These are phyloP conservation scores for Zygothrica quintamaculata DNA, from an alignment of 2,888 invertebrate genomes.

Conservation along the genomic window DNA sequence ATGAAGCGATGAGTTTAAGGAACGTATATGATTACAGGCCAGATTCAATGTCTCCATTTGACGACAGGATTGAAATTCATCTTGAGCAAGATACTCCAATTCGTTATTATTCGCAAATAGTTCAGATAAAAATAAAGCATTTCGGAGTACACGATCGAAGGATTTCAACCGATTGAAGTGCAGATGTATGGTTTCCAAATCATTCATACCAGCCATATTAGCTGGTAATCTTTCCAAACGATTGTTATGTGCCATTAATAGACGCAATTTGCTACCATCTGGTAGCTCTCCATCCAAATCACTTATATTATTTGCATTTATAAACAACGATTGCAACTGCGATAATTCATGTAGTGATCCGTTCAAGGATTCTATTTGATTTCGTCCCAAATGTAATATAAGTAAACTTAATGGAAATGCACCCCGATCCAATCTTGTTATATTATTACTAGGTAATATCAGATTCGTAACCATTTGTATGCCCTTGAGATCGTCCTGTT, in stretches of 20 bases:
- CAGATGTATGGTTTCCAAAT: slow-evolving; percentile 89
- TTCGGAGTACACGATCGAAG: slow-evolving; percentile 89
- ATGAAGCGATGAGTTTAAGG: slow-evolving; percentile 90
- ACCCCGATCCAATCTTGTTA: slow-evolving; percentile 89
- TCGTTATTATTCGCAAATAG: slow-evolving; percentile 90
- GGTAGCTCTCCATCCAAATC: slow-evolving; percentile 91
- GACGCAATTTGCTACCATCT: slow-evolving; percentile 87
- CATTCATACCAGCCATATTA: slow-evolving; percentile 89
- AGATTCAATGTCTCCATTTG: slow-evolving; percentile 89
- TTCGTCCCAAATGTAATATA: slow-evolving; percentile 90
- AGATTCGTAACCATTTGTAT: slow-evolving; percentile 88
- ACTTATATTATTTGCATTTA: slow-evolving; percentile 91
- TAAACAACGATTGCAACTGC: slow-evolving; percentile 90
- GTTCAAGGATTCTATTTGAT: slow-evolving; percentile 89
- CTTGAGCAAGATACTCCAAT: slow-evolving; percentile 90
- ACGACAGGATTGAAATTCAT: slow-evolving; percentile 91
- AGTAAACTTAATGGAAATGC: slow-evolving; percentile 89
- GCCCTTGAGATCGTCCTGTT: slow-evolving; percentile 91
- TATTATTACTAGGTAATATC: slow-evolving; percentile 90
- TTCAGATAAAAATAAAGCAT: slow-evolving; percentile 88
- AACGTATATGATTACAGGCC: slow-evolving; percentile 89
- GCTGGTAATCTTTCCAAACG: slow-evolving; percentile 89
- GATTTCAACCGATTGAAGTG: slow-evolving; percentile 89
- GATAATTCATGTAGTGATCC: slow-evolving; percentile 91
- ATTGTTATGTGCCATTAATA: slow-evolving; percentile 91